These are phyloP conservation scores for Hypocryptadius cinnamomeus DNA, from an alignment of 2,113 vertebrate species.

Conservation along the genomic window DNA sequence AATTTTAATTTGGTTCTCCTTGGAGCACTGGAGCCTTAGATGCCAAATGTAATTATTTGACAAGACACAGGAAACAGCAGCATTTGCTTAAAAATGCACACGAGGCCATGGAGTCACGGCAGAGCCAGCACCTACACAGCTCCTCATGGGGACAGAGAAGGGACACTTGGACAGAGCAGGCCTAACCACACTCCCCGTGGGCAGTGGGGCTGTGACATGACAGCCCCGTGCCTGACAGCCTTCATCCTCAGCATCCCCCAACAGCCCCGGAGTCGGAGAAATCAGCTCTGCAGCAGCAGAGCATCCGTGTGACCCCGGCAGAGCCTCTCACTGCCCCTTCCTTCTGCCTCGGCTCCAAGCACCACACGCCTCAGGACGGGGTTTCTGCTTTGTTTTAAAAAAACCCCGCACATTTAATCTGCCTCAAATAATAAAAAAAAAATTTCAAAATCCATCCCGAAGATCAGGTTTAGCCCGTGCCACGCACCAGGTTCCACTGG, in stretches of 20 bases:
- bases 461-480: neutral
- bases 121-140: neutral
- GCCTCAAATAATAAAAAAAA: neutral
- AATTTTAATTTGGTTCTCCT: slow-evolving; percentile 27
- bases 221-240: neutral
- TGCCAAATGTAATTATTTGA: slow-evolving; percentile 44
- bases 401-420: neutral
- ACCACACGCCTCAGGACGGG: accelerated
- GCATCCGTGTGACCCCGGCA: neutral
- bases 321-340: neutral
- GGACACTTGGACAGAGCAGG: neutral
- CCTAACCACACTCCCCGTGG: accelerated
- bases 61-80: slow-evolving; percentile 42
- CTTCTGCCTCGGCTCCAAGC: neutral
- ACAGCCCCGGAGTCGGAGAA: accelerated
- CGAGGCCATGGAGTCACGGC: accelerated
- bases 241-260: neutral
- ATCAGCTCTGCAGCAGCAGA: neutral
- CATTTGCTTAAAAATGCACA: neutral
- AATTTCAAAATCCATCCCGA: neutral
- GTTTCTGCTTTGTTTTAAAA: neutral
- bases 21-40: neutral
- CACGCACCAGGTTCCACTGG: neutral
- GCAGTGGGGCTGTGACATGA: neutral
- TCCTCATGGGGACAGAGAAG: neutral